Base-by-base conservation (phyloP, 2,797 vertebrate species). In the Ctenosaura bakeri region DNA sequence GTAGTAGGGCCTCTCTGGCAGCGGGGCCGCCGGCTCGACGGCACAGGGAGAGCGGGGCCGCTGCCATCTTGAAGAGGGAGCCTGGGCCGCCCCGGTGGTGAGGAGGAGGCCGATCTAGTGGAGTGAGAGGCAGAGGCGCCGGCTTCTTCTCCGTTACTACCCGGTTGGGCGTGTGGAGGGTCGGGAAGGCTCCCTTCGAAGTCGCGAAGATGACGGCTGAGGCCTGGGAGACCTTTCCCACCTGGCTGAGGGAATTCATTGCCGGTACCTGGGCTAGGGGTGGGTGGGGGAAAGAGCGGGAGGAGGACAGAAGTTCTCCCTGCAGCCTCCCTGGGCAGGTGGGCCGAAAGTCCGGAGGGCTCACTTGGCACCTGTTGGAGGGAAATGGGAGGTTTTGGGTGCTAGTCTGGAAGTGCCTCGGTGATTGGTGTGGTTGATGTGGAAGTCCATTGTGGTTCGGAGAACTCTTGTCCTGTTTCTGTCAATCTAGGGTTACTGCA, bases 1-100 rank as follows among this genome's bases (percentile, higher is more conserved):
- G 95, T 92, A 89, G 93, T 83, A 90, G 92, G 85, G 93, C 90
- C 86, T 90, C 79, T 94, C 10, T 18, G 92, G 93, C 93, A 89
- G 92, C 90, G 92, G 95, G 93, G 93, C 92, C 83, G 93, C 90
- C 90, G 93, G 95, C 92, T 92, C 54, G 29, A 22, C 93, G 86
- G 91, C 94, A 88, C 94, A 89, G 94, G 87, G 92, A 92, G 94
- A 46, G 74, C 35, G 71, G 88, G 93, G 92, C 82, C 87, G 95
- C 97, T 97, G 97, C 97, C 97, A 97, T 97, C 95, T 97, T 97
- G 96, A 96, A 93, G 93, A 95, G 95, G 90, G 93, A 92, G 93
- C 86, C 89, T 86, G 86, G 89, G 73, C 69, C 89, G 42, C 32
- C 83, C 35, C 77, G 84, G 52, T 8, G 85, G 73, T 42, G 46